These are phyloP conservation scores for Numida meleagris DNA, from an alignment of 2,113 vertebrate genomes.

Conservation along the genomic window DNA sequence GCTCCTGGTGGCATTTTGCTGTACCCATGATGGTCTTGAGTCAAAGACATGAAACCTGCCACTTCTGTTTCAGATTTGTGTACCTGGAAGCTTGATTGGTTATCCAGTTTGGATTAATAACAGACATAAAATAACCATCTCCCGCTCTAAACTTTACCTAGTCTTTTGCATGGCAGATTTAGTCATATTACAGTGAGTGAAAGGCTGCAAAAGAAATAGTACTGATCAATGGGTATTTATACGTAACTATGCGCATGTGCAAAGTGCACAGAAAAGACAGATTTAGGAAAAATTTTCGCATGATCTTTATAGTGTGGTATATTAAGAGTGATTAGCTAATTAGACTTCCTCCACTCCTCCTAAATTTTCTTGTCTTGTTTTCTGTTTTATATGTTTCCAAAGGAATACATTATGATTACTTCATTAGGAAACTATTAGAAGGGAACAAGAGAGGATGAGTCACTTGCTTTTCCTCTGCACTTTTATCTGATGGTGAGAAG, in stretches of 20 bases:
- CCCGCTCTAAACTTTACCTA: not conserved
- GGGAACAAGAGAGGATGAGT: constrained; percentile 54
- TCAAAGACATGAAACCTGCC: not conserved
- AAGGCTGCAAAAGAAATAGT: not conserved
- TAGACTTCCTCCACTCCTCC: not conserved
- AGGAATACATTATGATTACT: constrained; percentile 32
- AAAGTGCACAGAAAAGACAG: not conserved
- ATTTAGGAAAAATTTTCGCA: not conserved
- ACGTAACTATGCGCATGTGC: fast-evolving
- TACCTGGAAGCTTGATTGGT: not conserved
- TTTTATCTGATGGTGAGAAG: constrained; percentile 67
- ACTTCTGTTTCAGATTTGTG: not conserved
- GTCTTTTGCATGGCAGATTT: not conserved
- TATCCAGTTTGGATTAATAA: not conserved
- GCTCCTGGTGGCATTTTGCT: not conserved
- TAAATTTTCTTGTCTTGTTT: not conserved
- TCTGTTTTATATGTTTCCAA: not conserved
- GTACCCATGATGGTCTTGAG: not conserved
- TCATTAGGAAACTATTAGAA: constrained; percentile 67
- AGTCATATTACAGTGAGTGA: fast-evolving
- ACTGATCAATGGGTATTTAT: not conserved
- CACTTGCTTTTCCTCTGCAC: not conserved
- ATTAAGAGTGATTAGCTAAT: not conserved
- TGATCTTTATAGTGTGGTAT: not conserved
- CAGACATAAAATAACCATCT: not conserved